phyloP scores from a whole-genome alignment of 2,797 vertebrate genomes.

The Aphelocoma californica region DNA sequence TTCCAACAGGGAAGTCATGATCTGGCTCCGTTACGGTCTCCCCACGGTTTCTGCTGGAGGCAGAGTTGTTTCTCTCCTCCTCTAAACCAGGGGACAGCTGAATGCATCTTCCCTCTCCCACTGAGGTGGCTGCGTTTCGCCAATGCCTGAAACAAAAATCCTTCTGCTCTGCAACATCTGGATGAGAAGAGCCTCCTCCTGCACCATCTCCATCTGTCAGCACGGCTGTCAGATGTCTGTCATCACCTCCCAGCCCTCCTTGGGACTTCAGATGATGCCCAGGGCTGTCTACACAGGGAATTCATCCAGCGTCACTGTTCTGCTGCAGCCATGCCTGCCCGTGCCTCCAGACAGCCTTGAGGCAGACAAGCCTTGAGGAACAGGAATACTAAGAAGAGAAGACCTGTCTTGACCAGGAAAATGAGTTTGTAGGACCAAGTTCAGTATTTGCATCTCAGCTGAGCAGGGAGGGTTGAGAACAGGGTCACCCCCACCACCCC shows the following conservation, averaged over 20 bases:
- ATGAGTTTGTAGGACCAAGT: background rate
- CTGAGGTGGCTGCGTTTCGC: background rate
- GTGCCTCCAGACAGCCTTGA: background rate
- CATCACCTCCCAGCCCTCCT: background rate
- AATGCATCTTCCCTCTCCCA: background rate
- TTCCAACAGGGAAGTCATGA: fast-evolving
- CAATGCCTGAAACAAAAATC: background rate
- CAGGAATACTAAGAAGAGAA: background rate
- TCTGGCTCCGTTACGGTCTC: fast-evolving
- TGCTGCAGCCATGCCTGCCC: background rate
- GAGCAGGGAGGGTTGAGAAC: background rate
- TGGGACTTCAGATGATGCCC: background rate
- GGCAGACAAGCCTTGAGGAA: background rate
- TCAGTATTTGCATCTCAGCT: background rate
- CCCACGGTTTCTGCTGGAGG: background rate
- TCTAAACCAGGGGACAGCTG: background rate
- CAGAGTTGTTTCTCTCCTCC: background rate
- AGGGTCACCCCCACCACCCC: background rate
- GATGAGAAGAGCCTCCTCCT: background rate
- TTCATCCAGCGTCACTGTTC: fast-evolving
- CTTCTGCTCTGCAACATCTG: background rate
- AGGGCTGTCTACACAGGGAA: background rate
- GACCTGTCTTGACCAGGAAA: background rate
- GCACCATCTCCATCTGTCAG: background rate
- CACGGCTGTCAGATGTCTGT: background rate